phyloP scores from a whole-genome alignment of 2,888 invertebrate species.

The Anarsia innoxiella region DNA sequence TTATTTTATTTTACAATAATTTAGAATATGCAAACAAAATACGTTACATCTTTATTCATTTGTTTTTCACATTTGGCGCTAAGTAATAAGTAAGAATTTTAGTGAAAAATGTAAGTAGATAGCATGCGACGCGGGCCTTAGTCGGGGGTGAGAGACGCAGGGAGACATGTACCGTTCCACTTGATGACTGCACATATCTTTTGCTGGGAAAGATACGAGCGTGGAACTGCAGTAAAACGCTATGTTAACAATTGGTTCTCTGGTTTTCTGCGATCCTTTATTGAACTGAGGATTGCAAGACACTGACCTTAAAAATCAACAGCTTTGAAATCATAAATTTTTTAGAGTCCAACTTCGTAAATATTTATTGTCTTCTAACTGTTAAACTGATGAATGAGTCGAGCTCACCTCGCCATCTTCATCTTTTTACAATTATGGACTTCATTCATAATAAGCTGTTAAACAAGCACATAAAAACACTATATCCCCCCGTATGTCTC shows the following conservation, averaged over 20 bases:
- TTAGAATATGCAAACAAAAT: too few relatives aligned
- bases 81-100: not conserved
- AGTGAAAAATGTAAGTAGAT: not conserved
- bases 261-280: too few relatives aligned
- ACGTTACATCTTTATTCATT: too few relatives aligned
- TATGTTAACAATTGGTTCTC: too few relatives aligned
- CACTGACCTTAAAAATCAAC: not conserved
- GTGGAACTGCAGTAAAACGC: too few relatives aligned
- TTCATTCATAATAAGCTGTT: not conserved
- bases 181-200: conserved; percentile 45
- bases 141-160: not conserved
- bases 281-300: not conserved
- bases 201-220: conserved; percentile 16
- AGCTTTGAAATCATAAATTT: not conserved
- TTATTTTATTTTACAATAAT: too few relatives aligned
- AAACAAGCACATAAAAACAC: too few relatives aligned
- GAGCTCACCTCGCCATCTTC: too few relatives aligned
- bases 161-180: conserved; percentile 14
- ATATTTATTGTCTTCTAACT: not conserved
- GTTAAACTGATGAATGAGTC: not conserved
- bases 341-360: not conserved
- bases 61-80: too few relatives aligned
- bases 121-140: too few relatives aligned
- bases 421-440: too few relatives aligned
- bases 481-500: conserved; percentile 23